A percentile compares a stretch with the other conserved stretches of the same genome.
These are phyloP conservation scores for Akabosia matsudoensis DNA, from an alignment of 1,140 invertebrate genomes.

Conservation along the genomic window DNA sequence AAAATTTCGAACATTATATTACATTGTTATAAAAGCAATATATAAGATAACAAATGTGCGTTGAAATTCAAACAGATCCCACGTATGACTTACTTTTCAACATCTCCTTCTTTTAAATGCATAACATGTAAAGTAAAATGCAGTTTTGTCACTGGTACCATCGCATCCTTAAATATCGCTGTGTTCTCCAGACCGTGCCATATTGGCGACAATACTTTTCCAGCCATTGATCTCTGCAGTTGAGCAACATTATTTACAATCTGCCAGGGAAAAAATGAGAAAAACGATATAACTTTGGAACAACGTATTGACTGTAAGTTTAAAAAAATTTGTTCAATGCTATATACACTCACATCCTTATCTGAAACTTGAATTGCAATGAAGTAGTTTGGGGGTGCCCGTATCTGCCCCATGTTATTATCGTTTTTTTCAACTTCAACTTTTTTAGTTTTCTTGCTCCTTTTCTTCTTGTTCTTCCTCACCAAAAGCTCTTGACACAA, in stretches of 20 bases:
- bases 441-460: neutral
- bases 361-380: constrained; percentile 30
- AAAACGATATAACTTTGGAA: neutral
- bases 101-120: constrained; percentile 15
- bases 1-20: neutral
- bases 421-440: neutral
- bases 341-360: constrained; percentile 18
- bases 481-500: neutral
- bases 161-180: constrained; percentile 36
- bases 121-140: constrained; percentile 40
- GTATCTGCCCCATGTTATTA: neutral
- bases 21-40: neutral
- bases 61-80: neutral
- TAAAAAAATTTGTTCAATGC: neutral
- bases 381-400: constrained; percentile 20
- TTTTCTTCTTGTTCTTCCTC: constrained; percentile 1
- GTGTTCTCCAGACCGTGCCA: neutral
- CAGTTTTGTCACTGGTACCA: constrained; percentile 25
- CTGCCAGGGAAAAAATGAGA: constrained; percentile 16
- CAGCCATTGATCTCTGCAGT: neutral
- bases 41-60: neutral
- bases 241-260: neutral
- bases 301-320: constrained; percentile 10
- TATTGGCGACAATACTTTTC: neutral
- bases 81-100: constrained; percentile 31